Evolutionary conservation across 2,888 invertebrate species (phyloP).

Genomic region (Lasioglossum figueresi): DNA sequence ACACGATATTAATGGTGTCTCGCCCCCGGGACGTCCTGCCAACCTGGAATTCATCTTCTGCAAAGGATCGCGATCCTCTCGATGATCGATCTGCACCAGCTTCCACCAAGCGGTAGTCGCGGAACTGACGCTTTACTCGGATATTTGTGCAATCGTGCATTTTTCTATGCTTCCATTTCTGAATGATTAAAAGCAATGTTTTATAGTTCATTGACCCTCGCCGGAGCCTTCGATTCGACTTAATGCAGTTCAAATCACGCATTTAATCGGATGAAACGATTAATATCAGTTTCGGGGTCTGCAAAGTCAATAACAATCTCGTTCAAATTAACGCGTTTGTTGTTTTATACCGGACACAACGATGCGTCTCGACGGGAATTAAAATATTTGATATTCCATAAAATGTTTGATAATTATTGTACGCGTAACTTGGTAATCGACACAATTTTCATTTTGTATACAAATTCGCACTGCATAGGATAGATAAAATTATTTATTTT

Average conservation of each 20-base stretch:
- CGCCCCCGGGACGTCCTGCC: neutral
- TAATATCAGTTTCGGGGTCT: neutral
- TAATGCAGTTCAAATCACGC: neutral
- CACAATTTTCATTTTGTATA: too few relatives aligned
- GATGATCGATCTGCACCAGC: neutral
- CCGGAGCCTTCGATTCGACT: too few relatives aligned
- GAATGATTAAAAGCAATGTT: neutral
- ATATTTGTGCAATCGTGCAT: neutral
- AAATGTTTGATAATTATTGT: neutral
- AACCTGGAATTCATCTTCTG: slow-evolving; percentile 13
- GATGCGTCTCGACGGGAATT: neutral
- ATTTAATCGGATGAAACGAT: neutral
- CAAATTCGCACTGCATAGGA: too few relatives aligned
- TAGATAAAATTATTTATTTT: too few relatives aligned
- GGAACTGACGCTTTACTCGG: neutral
- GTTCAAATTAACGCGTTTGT: neutral
- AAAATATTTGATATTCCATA: neutral
- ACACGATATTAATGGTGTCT: slow-evolving; percentile 44
- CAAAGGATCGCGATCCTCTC: neutral
- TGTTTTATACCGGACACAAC: neutral
- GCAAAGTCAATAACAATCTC: neutral
- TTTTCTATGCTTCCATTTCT: neutral
- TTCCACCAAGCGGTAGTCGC: neutral
- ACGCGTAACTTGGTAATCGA: neutral
- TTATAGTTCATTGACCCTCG: too few relatives aligned